These are phyloP conservation scores for Passer montanus DNA, from an alignment of 2,113 vertebrate genomes.

Conservation along the genomic window DNA sequence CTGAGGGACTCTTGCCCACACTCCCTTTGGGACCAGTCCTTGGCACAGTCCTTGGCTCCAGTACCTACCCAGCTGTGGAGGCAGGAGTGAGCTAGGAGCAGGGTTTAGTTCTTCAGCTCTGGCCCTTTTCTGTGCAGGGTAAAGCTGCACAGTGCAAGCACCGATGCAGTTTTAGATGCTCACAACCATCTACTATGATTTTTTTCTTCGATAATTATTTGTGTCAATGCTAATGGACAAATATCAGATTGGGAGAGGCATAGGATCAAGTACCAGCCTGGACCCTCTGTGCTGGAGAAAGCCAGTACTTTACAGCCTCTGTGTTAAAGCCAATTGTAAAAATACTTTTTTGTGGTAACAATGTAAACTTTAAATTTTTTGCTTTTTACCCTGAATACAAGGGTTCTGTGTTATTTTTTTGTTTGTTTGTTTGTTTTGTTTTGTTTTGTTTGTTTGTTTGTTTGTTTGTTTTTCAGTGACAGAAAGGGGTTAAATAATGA, in stretches of 20 bases:
- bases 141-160: background rate
- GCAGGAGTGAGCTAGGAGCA: background rate
- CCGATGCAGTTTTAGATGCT: background rate
- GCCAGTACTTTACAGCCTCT: background rate
- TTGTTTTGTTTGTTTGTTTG: no score
- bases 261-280: background rate
- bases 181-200: background rate
- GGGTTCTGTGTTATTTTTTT: accelerated
- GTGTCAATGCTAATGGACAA: background rate
- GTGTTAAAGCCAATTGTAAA: background rate
- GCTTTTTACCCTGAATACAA: background rate
- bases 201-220: background rate
- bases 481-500: background rate
- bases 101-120: background rate
- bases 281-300: background rate
- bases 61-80: background rate
- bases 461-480: background rate
- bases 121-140: background rate
- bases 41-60: background rate
- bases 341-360: background rate
- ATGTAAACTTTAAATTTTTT: background rate
- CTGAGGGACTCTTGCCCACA: background rate
- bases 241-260: background rate
- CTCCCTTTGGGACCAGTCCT: background rate
- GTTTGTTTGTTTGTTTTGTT: background rate